phyloP scores from a whole-genome alignment of 2,888 invertebrate genomes.

The Prosopocoilus inquinatus region DNA sequence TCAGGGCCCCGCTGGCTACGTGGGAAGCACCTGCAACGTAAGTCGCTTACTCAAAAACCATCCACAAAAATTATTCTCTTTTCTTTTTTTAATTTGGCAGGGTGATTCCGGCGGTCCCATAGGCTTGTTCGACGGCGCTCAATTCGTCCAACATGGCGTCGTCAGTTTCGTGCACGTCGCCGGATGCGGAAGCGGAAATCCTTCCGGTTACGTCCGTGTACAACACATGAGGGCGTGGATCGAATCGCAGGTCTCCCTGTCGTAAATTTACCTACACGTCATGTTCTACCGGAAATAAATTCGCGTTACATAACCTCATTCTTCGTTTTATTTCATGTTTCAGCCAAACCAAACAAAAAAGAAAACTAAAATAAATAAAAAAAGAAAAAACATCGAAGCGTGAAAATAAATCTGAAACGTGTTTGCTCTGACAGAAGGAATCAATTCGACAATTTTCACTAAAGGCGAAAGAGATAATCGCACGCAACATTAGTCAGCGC shows the following conservation, averaged over 20 bases:
- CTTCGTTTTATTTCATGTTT: background rate
- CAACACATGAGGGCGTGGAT: slow-evolving; percentile 35
- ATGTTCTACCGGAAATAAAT: background rate
- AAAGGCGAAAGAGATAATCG: no score
- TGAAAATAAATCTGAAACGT: no score
- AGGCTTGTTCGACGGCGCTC: slow-evolving; percentile 18
- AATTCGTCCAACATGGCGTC: slow-evolving; percentile 33
- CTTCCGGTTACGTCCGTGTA: slow-evolving; percentile 37
- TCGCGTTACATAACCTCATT: background rate
- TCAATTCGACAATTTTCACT: no score
- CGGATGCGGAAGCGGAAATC: slow-evolving; percentile 38
- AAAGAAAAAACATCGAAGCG: no score
- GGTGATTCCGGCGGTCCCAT: slow-evolving; percentile 43
- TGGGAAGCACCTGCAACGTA: slow-evolving; percentile 39
- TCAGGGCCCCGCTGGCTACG: slow-evolving; percentile 13
- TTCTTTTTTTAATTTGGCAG: slow-evolving; percentile 25
- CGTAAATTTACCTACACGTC: background rate
- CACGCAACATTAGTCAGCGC: no score
- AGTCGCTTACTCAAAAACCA: slow-evolving; percentile 16
- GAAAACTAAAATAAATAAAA: no score
- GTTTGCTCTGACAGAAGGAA: no score
- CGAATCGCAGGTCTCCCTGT: background rate
- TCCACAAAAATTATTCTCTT: background rate
- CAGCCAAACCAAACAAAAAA: no score
- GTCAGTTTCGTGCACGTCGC: slow-evolving; percentile 33